phyloP scores from a whole-genome alignment of 2,797 vertebrate species.

The Notoglanidium macrostoma region DNA sequence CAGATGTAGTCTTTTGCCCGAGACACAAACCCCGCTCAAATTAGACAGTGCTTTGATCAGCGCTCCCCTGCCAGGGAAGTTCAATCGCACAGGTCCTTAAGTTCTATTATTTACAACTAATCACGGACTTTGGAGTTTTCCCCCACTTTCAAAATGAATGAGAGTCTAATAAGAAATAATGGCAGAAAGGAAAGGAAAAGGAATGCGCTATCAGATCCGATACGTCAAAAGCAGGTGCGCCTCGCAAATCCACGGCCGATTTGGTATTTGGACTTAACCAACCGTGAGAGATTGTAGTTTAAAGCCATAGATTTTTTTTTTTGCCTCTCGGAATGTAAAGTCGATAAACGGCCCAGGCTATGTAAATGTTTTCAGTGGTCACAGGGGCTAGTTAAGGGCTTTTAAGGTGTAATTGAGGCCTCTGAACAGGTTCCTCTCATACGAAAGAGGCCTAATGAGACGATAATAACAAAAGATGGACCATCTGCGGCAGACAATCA shows the following conservation, averaged over 20 bases:
- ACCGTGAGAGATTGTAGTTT: conserved; percentile 55
- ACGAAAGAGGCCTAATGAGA: conserved; percentile 76
- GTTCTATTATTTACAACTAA: conserved; percentile 73
- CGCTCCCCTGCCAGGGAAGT: conserved; percentile 56
- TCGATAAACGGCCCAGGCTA: conserved; percentile 51
- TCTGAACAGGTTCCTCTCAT: conserved; percentile 56
- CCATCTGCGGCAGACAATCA: conserved; percentile 81
- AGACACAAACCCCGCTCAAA: conserved; percentile 60
- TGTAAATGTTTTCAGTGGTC: conserved; percentile 56
- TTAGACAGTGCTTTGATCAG: conserved; percentile 62
- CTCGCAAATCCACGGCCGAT: conserved; percentile 20
- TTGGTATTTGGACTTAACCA: conserved; percentile 56
- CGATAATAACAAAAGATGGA: conserved; percentile 79
- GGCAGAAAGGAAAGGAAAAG: conserved; percentile 57
- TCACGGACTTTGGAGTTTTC: conserved; percentile 62
- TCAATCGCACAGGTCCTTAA: conserved; percentile 68
- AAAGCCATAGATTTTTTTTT: conserved; percentile 52
- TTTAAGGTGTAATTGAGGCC: conserved; percentile 56
- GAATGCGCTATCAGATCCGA: conserved; percentile 56
- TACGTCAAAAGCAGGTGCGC: conserved; percentile 55
- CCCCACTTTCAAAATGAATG: conserved; percentile 59
- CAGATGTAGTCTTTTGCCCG: conserved; percentile 65
- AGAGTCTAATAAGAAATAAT: conserved; percentile 64
- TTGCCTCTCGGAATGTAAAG: conserved; percentile 51
- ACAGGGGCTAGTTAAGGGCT: conserved; percentile 51